Evolutionary conservation across 1,140 invertebrate species (phyloP).

Genomic region (Ephestia elutella): DNA sequence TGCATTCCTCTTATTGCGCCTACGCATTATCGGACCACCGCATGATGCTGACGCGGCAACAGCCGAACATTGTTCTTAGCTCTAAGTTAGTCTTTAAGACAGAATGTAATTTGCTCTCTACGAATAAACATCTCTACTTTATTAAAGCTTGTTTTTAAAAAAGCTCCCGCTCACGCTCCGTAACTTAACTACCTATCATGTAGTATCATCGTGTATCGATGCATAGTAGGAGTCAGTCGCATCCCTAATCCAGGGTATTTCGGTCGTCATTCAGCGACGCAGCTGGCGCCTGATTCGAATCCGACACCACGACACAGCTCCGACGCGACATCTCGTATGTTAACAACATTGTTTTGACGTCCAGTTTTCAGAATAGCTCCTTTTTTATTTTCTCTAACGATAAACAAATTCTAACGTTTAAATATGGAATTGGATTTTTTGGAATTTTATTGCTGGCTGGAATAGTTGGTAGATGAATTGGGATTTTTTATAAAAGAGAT

Average conservation of each 20-base stretch:
- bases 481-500: background rate
- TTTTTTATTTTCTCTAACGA: slow-evolving; percentile 12
- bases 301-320: slow-evolving; percentile 31
- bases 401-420: background rate
- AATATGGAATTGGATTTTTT: background rate
- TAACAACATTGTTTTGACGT: slow-evolving; percentile 69
- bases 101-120: too few relatives aligned
- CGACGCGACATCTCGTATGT: slow-evolving; percentile 37
- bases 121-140: too few relatives aligned
- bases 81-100: too few relatives aligned
- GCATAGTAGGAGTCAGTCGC: background rate
- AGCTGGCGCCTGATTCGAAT: slow-evolving; percentile 61
- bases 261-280: slow-evolving; percentile 39
- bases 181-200: too few relatives aligned
- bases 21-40: too few relatives aligned
- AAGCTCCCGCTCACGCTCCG: too few relatives aligned
- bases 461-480: background rate
- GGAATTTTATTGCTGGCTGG: background rate
- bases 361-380: slow-evolving; percentile 47
- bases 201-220: too few relatives aligned
- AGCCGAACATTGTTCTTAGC: too few relatives aligned
- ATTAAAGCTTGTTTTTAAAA: too few relatives aligned
- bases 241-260: slow-evolving; percentile 47
- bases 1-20: too few relatives aligned
- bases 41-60: too few relatives aligned